Conservation (phyloP, 2,113 vertebrate genomes). For the Actenoides hombroni region DNA sequence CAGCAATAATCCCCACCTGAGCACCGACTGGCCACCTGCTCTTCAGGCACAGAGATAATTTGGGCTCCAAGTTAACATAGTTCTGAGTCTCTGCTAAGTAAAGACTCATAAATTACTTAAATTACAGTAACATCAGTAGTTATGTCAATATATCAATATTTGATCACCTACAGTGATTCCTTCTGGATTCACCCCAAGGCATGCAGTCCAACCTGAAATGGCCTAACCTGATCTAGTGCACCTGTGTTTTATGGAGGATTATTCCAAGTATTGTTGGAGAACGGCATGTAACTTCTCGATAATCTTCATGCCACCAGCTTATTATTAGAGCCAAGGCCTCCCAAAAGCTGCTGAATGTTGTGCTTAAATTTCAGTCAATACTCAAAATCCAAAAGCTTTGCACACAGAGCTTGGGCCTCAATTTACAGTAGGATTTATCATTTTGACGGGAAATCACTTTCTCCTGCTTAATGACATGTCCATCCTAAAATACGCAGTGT, state of each 20-base stretch:
- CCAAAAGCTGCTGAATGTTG: background rate
- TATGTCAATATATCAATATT: slow-evolving; percentile 62
- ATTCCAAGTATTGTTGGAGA: background rate
- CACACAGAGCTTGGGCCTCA: background rate
- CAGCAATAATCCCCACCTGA: slow-evolving; percentile 69
- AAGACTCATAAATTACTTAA: slow-evolving; percentile 75
- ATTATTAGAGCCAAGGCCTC: background rate
- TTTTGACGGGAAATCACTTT: background rate
- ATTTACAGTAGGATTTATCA: background rate
- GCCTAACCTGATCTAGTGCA: background rate
- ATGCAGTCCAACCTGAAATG: slow-evolving; percentile 17
- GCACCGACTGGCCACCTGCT: slow-evolving; percentile 72
- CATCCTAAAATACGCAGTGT: background rate
- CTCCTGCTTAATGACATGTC: background rate
- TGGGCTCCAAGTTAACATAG: slow-evolving; percentile 43
- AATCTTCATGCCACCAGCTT: background rate
- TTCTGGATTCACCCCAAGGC: slow-evolving; percentile 48
- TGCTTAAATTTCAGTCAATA: background rate
- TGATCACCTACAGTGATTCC: slow-evolving; percentile 12
- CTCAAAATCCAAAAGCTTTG: background rate
- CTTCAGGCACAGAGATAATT: slow-evolving; percentile 69
- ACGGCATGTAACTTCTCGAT: background rate
- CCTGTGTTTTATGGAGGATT: slow-evolving; percentile 2
- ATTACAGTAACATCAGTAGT: slow-evolving; percentile 5
- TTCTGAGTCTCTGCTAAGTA: slow-evolving; percentile 36